phyloP scores from a whole-genome alignment of 2,888 invertebrate genomes.

The Hirtodrosophila confusa region DNA sequence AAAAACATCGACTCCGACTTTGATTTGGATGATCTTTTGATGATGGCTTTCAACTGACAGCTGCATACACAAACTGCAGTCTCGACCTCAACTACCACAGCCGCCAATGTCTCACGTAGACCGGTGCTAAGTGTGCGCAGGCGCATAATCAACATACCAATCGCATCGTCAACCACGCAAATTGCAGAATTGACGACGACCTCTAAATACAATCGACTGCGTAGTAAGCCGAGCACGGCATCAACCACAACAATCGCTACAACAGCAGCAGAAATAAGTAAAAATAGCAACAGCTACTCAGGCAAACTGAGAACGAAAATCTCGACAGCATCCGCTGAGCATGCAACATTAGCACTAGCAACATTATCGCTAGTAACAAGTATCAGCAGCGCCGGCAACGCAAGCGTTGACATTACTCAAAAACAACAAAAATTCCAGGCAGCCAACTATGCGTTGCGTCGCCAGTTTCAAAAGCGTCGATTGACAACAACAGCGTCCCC shows the following conservation, averaged over 20 bases:
- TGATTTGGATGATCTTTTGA: slow-evolving; percentile 12
- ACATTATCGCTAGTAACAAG: slow-evolving; percentile 55
- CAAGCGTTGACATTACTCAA: slow-evolving; percentile 41
- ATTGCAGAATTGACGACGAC: slow-evolving; percentile 70
- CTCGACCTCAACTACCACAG: slow-evolving; percentile 33
- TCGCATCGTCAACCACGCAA: slow-evolving; percentile 50
- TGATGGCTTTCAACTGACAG: slow-evolving; percentile 45
- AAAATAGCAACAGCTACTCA: slow-evolving; percentile 38
- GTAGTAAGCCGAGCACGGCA: slow-evolving; percentile 58
- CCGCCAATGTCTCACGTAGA: slow-evolving; percentile 71
- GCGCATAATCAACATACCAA: slow-evolving; percentile 75
- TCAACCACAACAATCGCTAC: slow-evolving; percentile 46
- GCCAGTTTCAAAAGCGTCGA: slow-evolving; percentile 79
- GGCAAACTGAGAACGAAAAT: slow-evolving; percentile 58
- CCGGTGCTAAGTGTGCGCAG: slow-evolving; percentile 82
- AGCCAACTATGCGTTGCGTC: slow-evolving; percentile 67
- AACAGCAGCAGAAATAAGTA: slow-evolving; percentile 27
- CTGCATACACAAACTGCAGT: slow-evolving; percentile 58
- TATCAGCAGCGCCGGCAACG: slow-evolving; percentile 30
- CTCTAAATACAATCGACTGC: slow-evolving; percentile 73
- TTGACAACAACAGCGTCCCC: slow-evolving; percentile 69
- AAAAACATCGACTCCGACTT: slow-evolving; percentile 3
- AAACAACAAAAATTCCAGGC: slow-evolving; percentile 63
- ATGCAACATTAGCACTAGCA: slow-evolving; percentile 48
- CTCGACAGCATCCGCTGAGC: slow-evolving; percentile 31